Evolutionary conservation across 2,888 invertebrate genomes (phyloP).

Genomic region (Drosophila hamatofila): DNA sequence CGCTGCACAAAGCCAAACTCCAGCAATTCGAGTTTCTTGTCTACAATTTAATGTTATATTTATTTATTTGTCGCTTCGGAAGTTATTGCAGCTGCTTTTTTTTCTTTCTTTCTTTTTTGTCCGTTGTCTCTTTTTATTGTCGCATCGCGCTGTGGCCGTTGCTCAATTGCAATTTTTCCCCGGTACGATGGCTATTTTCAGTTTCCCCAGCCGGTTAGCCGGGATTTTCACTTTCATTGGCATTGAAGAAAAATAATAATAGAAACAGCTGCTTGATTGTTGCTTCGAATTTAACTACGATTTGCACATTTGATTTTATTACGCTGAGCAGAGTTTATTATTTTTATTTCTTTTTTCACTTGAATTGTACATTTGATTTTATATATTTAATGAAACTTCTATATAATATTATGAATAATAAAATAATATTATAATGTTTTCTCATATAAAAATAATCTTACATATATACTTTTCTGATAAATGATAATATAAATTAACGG

Average conservation of each 20-base stretch:
- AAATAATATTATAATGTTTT: too few species aligned
- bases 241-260: conserved; percentile 25
- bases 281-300: background rate
- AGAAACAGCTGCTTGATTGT: conserved; percentile 50
- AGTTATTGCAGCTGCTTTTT: conserved; percentile 54
- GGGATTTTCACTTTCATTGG: conserved; percentile 74
- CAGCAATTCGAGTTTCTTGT: conserved; percentile 33
- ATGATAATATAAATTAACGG: too few species aligned
- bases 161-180: conserved; percentile 64
- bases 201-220: conserved; percentile 56
- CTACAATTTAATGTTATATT: conserved; percentile 64
- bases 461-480: too few species aligned
- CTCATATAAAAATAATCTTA: too few species aligned
- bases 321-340: background rate
- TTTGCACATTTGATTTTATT: background rate
- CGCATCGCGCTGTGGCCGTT: conserved; percentile 22
- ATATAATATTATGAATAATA: too few species aligned
- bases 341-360: too few species aligned
- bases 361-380: background rate
- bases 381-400: background rate
- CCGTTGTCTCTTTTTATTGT: conserved; percentile 23
- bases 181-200: conserved; percentile 45
- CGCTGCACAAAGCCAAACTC: conserved; percentile 45
- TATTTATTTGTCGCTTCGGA: conserved; percentile 59
- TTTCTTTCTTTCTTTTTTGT: background rate